These are phyloP conservation scores for Leptopterna dolabrata DNA, from an alignment of 2,888 invertebrate species.

Conservation along the genomic window DNA sequence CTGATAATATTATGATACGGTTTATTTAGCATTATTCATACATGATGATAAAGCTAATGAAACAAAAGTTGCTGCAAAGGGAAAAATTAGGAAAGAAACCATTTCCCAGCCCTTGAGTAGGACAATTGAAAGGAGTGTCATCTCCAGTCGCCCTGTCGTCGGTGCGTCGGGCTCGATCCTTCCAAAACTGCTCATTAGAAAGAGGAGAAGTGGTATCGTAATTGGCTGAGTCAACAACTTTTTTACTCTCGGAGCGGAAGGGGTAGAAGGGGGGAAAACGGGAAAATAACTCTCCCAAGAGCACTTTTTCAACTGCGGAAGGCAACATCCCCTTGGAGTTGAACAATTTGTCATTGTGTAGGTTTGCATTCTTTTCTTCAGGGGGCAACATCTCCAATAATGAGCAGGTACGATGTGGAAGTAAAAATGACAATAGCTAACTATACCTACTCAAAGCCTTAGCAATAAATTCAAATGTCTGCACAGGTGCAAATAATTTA, in stretches of 20 bases:
- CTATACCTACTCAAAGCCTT: no score
- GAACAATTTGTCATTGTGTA: not conserved
- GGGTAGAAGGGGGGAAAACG: not conserved
- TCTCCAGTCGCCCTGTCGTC: not conserved
- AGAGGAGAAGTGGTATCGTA: constrained; percentile 23
- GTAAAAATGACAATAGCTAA: not conserved
- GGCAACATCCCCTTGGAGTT: not conserved
- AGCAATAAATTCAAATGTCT: no score
- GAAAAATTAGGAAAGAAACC: not conserved
- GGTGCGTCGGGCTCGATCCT: not conserved
- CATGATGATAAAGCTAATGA: no score
- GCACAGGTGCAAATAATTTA: no score
- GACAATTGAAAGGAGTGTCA: constrained; percentile 32
- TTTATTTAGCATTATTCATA: no score
- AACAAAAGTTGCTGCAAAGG: no score
- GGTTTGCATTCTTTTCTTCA: not conserved
- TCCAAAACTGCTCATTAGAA: constrained; percentile 31
- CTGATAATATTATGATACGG: no score
- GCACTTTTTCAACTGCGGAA: not conserved
- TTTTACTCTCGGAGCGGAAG: not conserved
- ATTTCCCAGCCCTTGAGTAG: not conserved
- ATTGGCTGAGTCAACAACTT: constrained; percentile 41
- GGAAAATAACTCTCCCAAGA: constrained; percentile 19
- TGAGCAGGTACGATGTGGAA: not conserved
- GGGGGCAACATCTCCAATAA: not conserved